These are phyloP conservation scores for Nymphalis c-album DNA, from an alignment of 2,888 invertebrate species.

Conservation along the genomic window DNA sequence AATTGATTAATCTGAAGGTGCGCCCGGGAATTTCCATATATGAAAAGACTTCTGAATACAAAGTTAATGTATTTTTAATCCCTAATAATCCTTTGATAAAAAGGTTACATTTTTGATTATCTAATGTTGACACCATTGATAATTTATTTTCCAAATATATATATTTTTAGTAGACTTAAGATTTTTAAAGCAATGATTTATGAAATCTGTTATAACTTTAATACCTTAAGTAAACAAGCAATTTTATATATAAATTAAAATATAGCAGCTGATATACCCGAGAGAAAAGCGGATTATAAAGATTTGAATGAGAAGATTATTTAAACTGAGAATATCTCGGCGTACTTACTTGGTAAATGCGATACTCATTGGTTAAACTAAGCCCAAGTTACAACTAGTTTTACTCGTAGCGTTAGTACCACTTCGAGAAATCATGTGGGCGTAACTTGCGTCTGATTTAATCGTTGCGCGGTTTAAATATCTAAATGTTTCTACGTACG, in stretches of 20 bases:
- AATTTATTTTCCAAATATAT: no score
- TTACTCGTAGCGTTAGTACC: slow-evolving; percentile 5
- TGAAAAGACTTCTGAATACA: neutral
- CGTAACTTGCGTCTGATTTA: slow-evolving; percentile 4
- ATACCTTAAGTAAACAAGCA: no score
- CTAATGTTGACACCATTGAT: no score
- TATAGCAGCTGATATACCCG: no score
- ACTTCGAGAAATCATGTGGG: neutral
- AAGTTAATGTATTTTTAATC: neutral
- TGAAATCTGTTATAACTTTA: no score
- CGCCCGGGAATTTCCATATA: slow-evolving; percentile 1
- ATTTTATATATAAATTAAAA: no score
- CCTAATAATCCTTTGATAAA: neutral
- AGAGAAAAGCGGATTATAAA: neutral
- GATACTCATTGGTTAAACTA: slow-evolving; percentile 32
- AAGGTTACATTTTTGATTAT: neutral
- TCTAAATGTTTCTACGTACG: neutral
- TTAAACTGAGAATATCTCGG: slow-evolving; percentile 22
- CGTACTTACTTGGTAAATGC: slow-evolving; percentile 29
- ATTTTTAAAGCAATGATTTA: no score
- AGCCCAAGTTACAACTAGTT: slow-evolving; percentile 20
- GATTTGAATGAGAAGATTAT: slow-evolving; percentile 23
- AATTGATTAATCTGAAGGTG: slow-evolving; percentile 26
- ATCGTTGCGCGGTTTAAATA: neutral
- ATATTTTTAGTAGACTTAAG: no score